Conservation (phyloP, 2,113 vertebrate species). For the Struthidea cinerea region DNA sequence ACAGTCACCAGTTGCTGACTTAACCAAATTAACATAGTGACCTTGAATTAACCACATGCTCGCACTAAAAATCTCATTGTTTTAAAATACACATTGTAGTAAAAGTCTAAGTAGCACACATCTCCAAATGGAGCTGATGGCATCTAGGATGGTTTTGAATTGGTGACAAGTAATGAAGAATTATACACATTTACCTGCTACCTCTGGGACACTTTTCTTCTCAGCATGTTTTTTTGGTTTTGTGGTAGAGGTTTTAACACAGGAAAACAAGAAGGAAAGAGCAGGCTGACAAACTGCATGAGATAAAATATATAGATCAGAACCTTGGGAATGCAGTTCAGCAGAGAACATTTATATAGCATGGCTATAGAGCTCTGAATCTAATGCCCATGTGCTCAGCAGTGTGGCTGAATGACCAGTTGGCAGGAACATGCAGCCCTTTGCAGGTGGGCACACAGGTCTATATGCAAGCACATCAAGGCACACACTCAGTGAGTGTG, state of each 20-base stretch:
- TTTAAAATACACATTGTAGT: conserved; percentile 60
- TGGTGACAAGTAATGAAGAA: conserved; percentile 18
- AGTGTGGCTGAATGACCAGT: background rate
- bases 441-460: background rate
- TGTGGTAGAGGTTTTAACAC: conserved; percentile 27
- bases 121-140: conserved; percentile 49
- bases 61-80: conserved; percentile 59
- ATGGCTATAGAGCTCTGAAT: background rate
- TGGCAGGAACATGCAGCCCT: background rate
- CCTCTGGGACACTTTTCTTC: background rate
- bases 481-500: background rate
- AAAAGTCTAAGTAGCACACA: conserved; percentile 46
- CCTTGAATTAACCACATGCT: conserved; percentile 57
- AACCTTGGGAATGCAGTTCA: conserved; percentile 12
- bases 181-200: background rate
- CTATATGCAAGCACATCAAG: background rate
- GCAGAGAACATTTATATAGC: conserved; percentile 26
- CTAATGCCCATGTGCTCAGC: background rate
- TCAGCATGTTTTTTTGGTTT: background rate
- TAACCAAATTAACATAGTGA: background rate
- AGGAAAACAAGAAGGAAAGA: conserved; percentile 20
- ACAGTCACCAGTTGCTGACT: background rate
- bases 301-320: background rate
- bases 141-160: background rate
- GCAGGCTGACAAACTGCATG: conserved; percentile 41